A percentile compares a stretch with the other conserved stretches of the same genome.
Conservation (phyloP, 2,113 vertebrate genomes). For the Syngnathus floridae region DNA sequence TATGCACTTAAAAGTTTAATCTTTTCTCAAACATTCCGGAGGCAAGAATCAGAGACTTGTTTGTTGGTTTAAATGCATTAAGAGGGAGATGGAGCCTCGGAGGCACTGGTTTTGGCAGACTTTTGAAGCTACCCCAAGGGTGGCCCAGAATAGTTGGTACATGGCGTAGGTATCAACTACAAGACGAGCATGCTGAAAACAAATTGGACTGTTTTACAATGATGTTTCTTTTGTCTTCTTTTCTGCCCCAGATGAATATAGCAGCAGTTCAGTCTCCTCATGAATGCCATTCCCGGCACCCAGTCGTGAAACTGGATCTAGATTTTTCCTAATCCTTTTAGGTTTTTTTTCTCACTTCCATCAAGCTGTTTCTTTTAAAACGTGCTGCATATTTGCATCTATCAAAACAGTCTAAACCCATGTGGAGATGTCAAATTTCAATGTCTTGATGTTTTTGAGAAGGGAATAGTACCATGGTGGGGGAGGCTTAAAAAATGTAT, state of each 20-base stretch:
- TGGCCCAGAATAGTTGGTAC: constrained; percentile 37
- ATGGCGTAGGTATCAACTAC: constrained; percentile 26
- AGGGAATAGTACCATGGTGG: constrained; percentile 4
- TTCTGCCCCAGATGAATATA: constrained; percentile 45
- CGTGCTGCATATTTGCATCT: not conserved
- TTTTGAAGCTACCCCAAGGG: constrained; percentile 45
- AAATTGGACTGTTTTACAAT: constrained; percentile 47
- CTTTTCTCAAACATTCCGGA: constrained; percentile 43
- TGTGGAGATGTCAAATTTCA: constrained; percentile 9
- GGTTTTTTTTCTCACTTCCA: not conserved
- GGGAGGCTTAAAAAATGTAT: constrained; percentile 20
- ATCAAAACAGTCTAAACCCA: constrained; percentile 12
- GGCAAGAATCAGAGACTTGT: constrained; percentile 50
- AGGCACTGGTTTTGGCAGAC: constrained; percentile 40
- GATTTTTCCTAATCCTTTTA: not conserved
- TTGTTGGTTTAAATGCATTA: constrained; percentile 67
- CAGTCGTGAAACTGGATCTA: constrained; percentile 19
- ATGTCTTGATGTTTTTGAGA: constrained; percentile 2
- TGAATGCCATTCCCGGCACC: constrained; percentile 44
- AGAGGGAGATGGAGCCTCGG: constrained; percentile 48
- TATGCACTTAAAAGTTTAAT: constrained; percentile 54
- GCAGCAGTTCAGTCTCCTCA: constrained; percentile 31
- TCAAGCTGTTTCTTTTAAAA: constrained; percentile 4
- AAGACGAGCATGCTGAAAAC: constrained; percentile 54
- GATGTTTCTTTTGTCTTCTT: constrained; percentile 29